Percentiles rank a stretch among this genome's conserved stretches.
These are phyloP conservation scores for Paracentrotus lividus DNA, from an alignment of 53 echinoderm and acorn worm species.

Conservation along the genomic window DNA sequence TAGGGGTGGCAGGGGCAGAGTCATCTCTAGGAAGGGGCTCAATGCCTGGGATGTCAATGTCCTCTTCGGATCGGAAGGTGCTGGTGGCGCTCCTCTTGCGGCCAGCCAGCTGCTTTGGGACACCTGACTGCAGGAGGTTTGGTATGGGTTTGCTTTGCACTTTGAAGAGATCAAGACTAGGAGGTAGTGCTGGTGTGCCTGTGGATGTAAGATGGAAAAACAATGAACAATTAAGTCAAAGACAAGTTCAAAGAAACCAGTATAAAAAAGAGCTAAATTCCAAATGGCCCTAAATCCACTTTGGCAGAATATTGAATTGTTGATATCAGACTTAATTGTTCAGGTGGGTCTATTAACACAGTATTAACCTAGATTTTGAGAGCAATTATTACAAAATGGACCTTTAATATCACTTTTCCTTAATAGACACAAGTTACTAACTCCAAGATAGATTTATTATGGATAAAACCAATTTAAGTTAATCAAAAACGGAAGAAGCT, in stretches of 20 bases:
- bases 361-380: no score
- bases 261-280: no score
- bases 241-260: neutral
- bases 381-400: no score
- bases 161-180: slow-evolving; percentile 83
- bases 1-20: slow-evolving; percentile 33
- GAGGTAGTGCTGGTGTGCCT: slow-evolving; percentile 93
- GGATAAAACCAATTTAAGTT: no score
- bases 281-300: no score
- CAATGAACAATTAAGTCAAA: neutral
- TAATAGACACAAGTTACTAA: no score
- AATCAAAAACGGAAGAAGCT: no score
- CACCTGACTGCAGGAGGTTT: neutral
- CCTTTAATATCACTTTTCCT: no score
- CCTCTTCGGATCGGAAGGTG: slow-evolving; percentile 22
- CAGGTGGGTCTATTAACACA: no score
- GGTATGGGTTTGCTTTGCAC: slow-evolving; percentile 64
- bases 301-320: no score
- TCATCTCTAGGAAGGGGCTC: slow-evolving; percentile 78
- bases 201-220: neutral
- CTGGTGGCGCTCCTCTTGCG: slow-evolving; percentile 57
- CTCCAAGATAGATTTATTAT: no score
- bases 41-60: slow-evolving; percentile 81
- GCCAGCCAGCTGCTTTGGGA: slow-evolving; percentile 11
- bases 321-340: no score